Conservation (phyloP, 2,113 vertebrate genomes). For the Calonectris borealis region DNA sequence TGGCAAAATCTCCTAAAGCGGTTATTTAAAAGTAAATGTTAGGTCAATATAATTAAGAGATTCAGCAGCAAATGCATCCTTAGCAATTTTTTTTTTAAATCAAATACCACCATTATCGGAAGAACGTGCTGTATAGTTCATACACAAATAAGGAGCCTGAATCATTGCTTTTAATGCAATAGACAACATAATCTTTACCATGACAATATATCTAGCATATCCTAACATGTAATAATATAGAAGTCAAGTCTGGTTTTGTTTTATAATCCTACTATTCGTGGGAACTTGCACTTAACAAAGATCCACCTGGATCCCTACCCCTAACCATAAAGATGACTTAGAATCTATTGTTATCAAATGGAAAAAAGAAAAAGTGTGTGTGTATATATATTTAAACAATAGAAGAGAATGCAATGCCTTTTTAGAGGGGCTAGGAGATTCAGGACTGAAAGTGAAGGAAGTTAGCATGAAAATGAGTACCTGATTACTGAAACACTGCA, state of each 20-base stretch:
- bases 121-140: neutral
- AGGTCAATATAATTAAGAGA: constrained; percentile 54
- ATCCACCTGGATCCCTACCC: neutral
- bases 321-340: neutral
- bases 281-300: neutral
- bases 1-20: constrained; percentile 7
- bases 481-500: neutral
- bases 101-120: neutral
- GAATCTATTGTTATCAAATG: neutral
- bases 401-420: neutral
- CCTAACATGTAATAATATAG: neutral
- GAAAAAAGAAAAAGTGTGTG: rapidly evolving
- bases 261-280: neutral
- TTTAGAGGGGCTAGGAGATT: neutral
- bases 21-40: constrained; percentile 47
- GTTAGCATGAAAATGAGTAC: neutral
- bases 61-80: neutral
- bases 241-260: neutral
- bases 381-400: neutral
- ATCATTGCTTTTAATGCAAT: neutral
- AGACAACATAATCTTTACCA: neutral
- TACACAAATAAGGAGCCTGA: neutral
- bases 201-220: neutral
- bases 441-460: neutral
- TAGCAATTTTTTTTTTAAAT: neutral